Evolutionary conservation across 2,888 invertebrate species (phyloP).

Genomic region (Cotesia congregata): DNA sequence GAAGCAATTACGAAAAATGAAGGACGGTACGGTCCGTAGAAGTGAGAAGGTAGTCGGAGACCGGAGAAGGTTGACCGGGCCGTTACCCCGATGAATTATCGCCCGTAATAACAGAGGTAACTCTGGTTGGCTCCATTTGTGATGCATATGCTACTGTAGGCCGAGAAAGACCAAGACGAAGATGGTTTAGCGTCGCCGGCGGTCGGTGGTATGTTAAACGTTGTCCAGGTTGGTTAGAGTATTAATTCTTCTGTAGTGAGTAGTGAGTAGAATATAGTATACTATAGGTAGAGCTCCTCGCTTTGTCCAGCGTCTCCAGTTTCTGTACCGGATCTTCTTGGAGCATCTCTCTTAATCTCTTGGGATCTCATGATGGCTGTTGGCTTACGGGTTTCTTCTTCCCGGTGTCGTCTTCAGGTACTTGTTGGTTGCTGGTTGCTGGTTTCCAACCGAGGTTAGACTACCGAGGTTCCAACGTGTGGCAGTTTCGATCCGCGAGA

Average conservation of each 20-base stretch:
- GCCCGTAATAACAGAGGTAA: slow-evolving; percentile 51
- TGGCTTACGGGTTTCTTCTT: not conserved
- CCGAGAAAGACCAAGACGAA: slow-evolving; percentile 17
- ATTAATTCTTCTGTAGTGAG: not conserved
- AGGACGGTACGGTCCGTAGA: too few species aligned
- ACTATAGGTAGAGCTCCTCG: not conserved
- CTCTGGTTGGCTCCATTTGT: slow-evolving; percentile 31
- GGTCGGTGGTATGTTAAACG: slow-evolving; percentile 46
- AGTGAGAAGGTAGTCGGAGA: too few species aligned
- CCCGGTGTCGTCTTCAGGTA: slow-evolving; percentile 6
- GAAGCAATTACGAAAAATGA: too few species aligned
- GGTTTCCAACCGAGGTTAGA: too few species aligned
- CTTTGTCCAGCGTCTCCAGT: not conserved
- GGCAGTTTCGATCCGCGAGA: slow-evolving; percentile 15
- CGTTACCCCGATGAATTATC: slow-evolving; percentile 47
- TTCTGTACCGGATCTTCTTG: not conserved
- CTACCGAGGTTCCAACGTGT: not conserved
- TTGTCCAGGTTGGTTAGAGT: not conserved
- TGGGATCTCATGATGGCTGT: not conserved
- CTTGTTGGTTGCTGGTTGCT: not conserved
- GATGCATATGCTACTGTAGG: not conserved
- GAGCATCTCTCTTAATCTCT: not conserved
- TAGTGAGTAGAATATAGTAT: too few species aligned
- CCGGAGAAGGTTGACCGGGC: not conserved
- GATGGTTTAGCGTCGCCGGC: slow-evolving; percentile 43